Evolutionary conservation across 2,888 invertebrate genomes (phyloP), one percentile per base, ranked within the genome.

Genomic region (Diarsia brunnea): DNA sequence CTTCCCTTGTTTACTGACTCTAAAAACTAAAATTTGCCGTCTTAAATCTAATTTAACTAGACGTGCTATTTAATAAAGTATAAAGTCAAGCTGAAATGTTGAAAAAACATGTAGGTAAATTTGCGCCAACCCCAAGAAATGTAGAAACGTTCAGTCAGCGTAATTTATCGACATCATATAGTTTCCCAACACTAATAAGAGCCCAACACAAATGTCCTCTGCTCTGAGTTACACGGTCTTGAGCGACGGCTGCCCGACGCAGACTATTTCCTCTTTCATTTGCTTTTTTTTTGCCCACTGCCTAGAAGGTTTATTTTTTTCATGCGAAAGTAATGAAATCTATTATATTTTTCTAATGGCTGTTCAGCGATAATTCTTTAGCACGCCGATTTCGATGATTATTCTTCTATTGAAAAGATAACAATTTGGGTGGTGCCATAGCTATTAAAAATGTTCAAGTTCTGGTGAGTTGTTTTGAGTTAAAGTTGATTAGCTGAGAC

Each of bases 181-280:
- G 65, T 75, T 51, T 76, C 78, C 70, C 87, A 74, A 64, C 87
- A 69, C 87, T 89, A 88, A 71, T 80, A 79, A 75, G 73, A 82
- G 75, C 58, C 27, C 10, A 60, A 60, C 60, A 31, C 27, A 73
- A 83, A 85, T 84, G 81, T 86, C 72, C 69, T 78, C 66, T 85
- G 67, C 77, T 75, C 82, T 88, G 86, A 88, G 87, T 88, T 88
- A 85, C 85, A 87, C 66, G 74, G 82, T 85, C 82, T 82, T 84
- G 85, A 87, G 85, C 87, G 87, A 89, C 86, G 88, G 81, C 79
- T 82, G 88, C 86, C 87, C 85, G 88, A 81, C 77, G 69, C 69
- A 79, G 80, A 74, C 84, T 80, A 84, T 90, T 89, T 88, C 88
- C 86, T 87, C 71, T 79, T 72, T 84, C 78, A 81, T 73, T 86